Conservation (phyloP, 2,888 invertebrate genomes). For the Ferrisia virgata region DNA sequence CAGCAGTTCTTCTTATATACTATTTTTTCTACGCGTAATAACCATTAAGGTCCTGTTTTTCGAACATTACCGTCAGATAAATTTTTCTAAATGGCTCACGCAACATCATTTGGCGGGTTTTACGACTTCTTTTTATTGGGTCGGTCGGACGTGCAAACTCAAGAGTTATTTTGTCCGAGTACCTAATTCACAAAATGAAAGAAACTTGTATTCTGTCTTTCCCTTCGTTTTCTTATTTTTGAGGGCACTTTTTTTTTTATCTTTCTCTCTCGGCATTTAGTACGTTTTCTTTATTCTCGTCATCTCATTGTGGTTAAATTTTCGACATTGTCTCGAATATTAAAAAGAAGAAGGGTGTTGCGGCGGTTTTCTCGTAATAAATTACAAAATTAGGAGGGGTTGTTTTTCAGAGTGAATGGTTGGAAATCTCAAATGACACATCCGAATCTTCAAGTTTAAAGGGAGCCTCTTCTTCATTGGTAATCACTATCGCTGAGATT, state of each 20-base stretch:
- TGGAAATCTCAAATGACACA: too few species aligned
- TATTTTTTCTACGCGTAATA: constrained; percentile 33
- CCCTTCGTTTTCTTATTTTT: too few species aligned
- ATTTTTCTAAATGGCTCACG: constrained; percentile 45
- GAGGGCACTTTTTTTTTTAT: not conserved
- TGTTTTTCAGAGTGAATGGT: too few species aligned
- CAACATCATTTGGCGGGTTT: constrained; percentile 41
- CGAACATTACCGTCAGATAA: constrained; percentile 44
- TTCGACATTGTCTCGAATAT: too few species aligned
- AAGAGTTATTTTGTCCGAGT: constrained; percentile 43
- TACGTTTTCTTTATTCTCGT: not conserved
- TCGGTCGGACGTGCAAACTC: constrained; percentile 42
- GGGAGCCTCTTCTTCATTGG: too few species aligned
- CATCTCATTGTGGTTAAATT: too few species aligned
- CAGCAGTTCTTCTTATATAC: not conserved
- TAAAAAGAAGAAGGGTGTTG: too few species aligned
- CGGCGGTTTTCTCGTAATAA: too few species aligned
- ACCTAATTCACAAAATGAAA: constrained; percentile 27
- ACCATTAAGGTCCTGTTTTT: constrained; percentile 41
- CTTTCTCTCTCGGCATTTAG: not conserved
- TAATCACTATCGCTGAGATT: too few species aligned
- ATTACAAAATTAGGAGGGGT: too few species aligned
- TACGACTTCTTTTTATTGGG: constrained; percentile 43
- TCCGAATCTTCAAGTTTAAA: too few species aligned
- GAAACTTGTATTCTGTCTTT: constrained; percentile 2